Percentiles rank a stretch among this genome's conserved stretches.
Evolutionary conservation across 92 coral and sea anemone genomes (phyloP).

Genomic region (Porites cylindrica): DNA sequence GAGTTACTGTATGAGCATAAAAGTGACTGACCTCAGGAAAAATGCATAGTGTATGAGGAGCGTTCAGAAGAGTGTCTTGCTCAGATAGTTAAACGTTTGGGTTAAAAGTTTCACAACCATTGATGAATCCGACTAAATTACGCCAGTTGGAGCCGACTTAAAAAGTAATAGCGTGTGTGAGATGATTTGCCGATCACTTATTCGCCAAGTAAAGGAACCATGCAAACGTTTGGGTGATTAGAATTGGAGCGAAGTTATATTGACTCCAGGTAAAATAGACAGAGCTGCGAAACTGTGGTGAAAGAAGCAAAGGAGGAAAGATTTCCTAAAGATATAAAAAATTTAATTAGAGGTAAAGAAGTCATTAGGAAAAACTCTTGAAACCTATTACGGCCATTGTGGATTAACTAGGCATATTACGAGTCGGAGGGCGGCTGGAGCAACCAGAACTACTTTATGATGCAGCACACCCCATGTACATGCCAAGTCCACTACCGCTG

Average conservation of each 20-base stretch:
- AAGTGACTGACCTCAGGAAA: constrained; percentile 49
- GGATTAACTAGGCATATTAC: constrained; percentile 19
- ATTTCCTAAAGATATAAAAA: not conserved
- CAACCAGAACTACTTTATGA: constrained; percentile 17
- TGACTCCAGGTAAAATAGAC: too few relatives aligned
- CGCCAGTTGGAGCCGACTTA: constrained; percentile 35
- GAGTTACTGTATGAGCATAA: constrained; percentile 55
- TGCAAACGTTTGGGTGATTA: too few relatives aligned
- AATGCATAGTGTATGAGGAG: constrained; percentile 4
- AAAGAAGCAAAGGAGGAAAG: constrained; percentile 35
- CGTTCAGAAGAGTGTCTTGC: constrained; percentile 22
- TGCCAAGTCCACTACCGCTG: constrained; percentile 7
- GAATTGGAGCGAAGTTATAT: not conserved
- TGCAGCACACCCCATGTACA: constrained; percentile 9
- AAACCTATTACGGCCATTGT: constrained; percentile 32
- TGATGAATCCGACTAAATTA: constrained; percentile 28
- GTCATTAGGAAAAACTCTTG: constrained; percentile 35
- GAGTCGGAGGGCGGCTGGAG: constrained; percentile 33
- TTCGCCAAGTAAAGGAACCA: constrained; percentile 20
- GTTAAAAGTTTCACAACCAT: not conserved
- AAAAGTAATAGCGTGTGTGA: constrained; percentile 42
- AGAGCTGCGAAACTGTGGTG: not conserved
- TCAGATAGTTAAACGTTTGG: constrained; percentile 9
- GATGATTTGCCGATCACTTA: not conserved
- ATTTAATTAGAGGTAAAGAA: not conserved